Percentiles rank a stretch among this genome's conserved stretches.
phyloP scores from a whole-genome alignment of 2,888 invertebrate species.

The Athetis lepigone region DNA sequence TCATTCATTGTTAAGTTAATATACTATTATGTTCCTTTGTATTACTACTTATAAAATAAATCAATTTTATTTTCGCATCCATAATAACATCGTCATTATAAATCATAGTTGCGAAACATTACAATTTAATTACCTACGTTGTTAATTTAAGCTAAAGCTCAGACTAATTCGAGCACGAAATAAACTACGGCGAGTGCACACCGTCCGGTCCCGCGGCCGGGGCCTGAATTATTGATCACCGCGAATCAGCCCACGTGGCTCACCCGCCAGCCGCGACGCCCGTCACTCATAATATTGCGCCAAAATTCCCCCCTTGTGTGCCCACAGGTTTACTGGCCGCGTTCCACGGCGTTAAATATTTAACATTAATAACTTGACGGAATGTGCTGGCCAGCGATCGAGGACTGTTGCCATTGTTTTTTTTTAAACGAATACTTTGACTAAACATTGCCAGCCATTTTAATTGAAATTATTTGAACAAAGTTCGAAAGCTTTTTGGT shows the following conservation, averaged over 20 bases:
- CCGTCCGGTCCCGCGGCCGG: slow-evolving; percentile 25
- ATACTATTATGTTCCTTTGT: background rate
- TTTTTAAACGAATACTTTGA: slow-evolving; percentile 29
- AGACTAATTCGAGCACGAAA: slow-evolving; percentile 17
- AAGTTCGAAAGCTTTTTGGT: slow-evolving; percentile 32
- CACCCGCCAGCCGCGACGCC: slow-evolving; percentile 40
- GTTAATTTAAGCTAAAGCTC: slow-evolving; percentile 18
- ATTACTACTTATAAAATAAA: too few relatives aligned
- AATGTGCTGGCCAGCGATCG: slow-evolving; percentile 20
- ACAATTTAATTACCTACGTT: slow-evolving; percentile 3
- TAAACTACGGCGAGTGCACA: slow-evolving; percentile 36
- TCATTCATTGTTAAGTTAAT: background rate
- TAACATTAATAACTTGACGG: slow-evolving; percentile 42
- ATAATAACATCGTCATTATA: background rate
- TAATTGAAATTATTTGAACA: slow-evolving; percentile 39
- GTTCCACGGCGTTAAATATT: slow-evolving; percentile 40
- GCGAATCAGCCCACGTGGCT: slow-evolving; percentile 47
- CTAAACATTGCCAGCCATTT: slow-evolving; percentile 23
- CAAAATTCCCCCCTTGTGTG: slow-evolving; percentile 23
- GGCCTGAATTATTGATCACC: slow-evolving; percentile 62
- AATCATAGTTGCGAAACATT: slow-evolving; percentile 7
- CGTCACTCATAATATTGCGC: slow-evolving; percentile 55
- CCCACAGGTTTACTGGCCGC: slow-evolving; percentile 20
- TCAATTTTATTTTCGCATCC: background rate
- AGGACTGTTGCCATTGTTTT: slow-evolving; percentile 21